Base-by-base conservation (phyloP, 2,113 vertebrate species). In the Odocoileus virginianus region DNA sequence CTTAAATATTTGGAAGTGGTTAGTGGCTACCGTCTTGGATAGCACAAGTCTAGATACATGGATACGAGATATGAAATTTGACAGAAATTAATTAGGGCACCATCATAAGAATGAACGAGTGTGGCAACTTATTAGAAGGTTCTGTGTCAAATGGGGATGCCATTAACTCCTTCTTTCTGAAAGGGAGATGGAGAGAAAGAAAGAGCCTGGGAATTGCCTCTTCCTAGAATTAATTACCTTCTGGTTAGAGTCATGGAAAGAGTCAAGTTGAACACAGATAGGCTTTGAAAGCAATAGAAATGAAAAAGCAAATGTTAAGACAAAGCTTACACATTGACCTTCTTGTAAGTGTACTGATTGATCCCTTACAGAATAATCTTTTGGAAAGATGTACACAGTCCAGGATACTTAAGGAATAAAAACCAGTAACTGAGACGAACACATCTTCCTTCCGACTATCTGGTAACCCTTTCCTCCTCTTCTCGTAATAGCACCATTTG, bases 241-340 rank as follows among this genome's bases (percentile, higher is more conserved):
- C 43, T 52, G 36, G 71, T 87, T 92, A 84, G 52, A 84, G 25
- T 64, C 55, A 60, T 4, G 78, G 40, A 83, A 93, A 82, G 71
- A 87, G 19, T 16, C 71, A 93, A 55, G 10, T 12, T 84, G 28
- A 89, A 92, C 33, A 79, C 6, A 71, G 28, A 91, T 87, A 15
- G 33, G 13, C 54, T 97, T 97, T 97, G 61, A 95, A 84, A 90
- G 57, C 50, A 89, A 16, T 27, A 43, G 40, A 94, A 87, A 84
- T 47, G 19, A 87, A 60, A 67, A 40, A 67, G 50, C 33, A 87
- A 64, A 87, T 91, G 87, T 89, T 83, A 89, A 96, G 55, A 74
- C 36, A 78, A 61, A 74, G 7, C 25, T 91, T 93, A 54, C 86
- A 81, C 19, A 3, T 10, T 16, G 52, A n/a, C 12, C 16, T 92